phyloP scores from a whole-genome alignment of 2,888 invertebrate genomes.

The Uloborus plumipes region DNA sequence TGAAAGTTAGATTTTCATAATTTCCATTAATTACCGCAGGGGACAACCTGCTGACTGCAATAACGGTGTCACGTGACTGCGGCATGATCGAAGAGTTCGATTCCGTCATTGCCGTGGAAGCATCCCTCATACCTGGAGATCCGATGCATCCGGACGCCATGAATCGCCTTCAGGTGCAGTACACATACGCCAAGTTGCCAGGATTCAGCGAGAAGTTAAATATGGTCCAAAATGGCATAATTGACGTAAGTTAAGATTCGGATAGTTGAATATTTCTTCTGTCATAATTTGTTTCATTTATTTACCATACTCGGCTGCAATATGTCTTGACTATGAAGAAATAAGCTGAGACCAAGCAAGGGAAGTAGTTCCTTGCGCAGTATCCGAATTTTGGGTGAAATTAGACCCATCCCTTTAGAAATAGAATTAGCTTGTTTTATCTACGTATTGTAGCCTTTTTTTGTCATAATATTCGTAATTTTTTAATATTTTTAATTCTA shows the following conservation, averaged over 20 bases:
- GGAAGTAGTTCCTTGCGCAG: no score
- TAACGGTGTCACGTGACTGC: conserved; percentile 93
- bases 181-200: conserved; percentile 65
- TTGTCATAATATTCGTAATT: no score
- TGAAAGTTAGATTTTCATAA: neutral
- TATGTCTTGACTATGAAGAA: no score
- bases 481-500: no score
- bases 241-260: conserved; percentile 50
- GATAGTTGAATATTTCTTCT: neutral
- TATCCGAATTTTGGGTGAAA: no score
- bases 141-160: neutral
- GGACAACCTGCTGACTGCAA: conserved; percentile 84
- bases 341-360: no score
- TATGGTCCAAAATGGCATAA: conserved; percentile 72
- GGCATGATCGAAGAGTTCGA: conserved; percentile 80
- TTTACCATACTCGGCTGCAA: no score
- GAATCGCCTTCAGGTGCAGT: conserved; percentile 45
- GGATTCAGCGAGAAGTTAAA: conserved; percentile 66
- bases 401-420: no score
- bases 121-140: conserved; percentile 62
- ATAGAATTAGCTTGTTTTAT: no score
- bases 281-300: no score
- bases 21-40: conserved; percentile 70
- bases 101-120: conserved; percentile 75
- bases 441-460: no score